Base-by-base conservation (phyloP, 1,140 invertebrate species). In the Dendroctonus valens region DNA sequence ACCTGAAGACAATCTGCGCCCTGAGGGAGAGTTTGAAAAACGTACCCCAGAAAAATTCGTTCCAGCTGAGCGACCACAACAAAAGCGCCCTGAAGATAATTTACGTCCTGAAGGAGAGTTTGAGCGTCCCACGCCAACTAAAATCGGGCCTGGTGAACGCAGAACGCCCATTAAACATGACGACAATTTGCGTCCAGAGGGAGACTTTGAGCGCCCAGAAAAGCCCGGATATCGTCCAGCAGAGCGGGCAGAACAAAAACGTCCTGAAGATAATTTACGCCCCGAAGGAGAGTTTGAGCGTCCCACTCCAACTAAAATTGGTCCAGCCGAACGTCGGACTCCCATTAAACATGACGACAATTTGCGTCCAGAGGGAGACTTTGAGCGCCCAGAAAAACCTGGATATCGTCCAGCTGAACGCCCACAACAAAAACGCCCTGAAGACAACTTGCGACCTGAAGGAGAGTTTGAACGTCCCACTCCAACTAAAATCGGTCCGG, bases 291-390 rank as follows among this genome's bases (percentile, higher is more conserved):
- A 61, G 0, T 61, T 61, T 65, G 74, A 78, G 11, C 67, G 69
- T 76, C 81, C 79, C 0, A 74, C 80, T 68, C 70, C 68, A n/a
- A 74, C 80, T 69, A 75, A 69, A 54, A 73, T 91, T 5, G 55
- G 65, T 5, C 81, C 86, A 52, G 88, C 91, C 79, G 83, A 84
- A 60, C 79, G 82, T 71, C 73, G 86, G 2, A 80, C 72, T 37
- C 76, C 83, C 15, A 89, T 74, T 85, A 78, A 76, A 69, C 80
- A 79, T 60, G 76, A 59, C 77, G 80, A 44, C 74, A 79, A 57
- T 82, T 8, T 83, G 72, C 74, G 73, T 65, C 80, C 81, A 3
- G 79, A 80, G 69, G 82, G 81, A 7, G 75, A 80, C 6, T 81
- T 83, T 64, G 75, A 79, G 63, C 44, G 70, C 65, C 74, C 50